phyloP scores from a whole-genome alignment of 1,140 invertebrate genomes.

The Cecropterus lyciades region DNA sequence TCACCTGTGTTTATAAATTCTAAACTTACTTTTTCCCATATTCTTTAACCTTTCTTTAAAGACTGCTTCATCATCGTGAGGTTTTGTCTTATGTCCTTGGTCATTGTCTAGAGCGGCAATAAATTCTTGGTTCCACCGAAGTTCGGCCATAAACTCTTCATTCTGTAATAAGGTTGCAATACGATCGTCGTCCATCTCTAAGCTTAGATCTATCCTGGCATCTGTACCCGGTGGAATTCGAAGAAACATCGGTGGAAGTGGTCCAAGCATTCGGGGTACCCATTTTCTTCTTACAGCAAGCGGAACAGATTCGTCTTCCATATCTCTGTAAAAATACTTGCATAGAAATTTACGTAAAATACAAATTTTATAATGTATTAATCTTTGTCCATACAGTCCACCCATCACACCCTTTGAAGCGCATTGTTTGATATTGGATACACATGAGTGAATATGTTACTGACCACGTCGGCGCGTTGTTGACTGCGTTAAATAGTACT shows the following conservation, averaged over 20 bases:
- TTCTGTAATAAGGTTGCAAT: slow-evolving; percentile 96
- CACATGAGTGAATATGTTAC: no score
- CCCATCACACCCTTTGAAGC: no score
- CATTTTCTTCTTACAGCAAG: slow-evolving; percentile 85
- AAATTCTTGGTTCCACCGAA: slow-evolving; percentile 95
- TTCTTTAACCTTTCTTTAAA: slow-evolving; percentile 93
- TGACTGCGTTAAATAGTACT: no score
- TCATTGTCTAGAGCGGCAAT: slow-evolving; percentile 93
- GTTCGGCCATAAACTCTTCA: slow-evolving; percentile 95
- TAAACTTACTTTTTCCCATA: slow-evolving; percentile 91
- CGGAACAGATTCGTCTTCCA: slow-evolving; percentile 70
- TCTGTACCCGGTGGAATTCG: slow-evolving; percentile 84
- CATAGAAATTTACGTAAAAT: neutral
- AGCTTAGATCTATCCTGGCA: slow-evolving; percentile 70
- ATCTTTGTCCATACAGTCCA: no score
- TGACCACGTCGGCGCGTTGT: no score
- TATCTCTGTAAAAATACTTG: slow-evolving; percentile 60
- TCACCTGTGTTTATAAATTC: slow-evolving; percentile 8
- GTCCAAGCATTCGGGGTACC: slow-evolving; percentile 93
- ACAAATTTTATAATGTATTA: no score
- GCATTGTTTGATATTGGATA: no score
- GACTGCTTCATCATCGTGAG: slow-evolving; percentile 90
- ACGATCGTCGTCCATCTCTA: slow-evolving; percentile 88
- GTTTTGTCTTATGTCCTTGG: slow-evolving; percentile 83
- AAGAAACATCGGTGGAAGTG: slow-evolving; percentile 92